Evolutionary conservation across 2,797 vertebrate species (phyloP).

Genomic region (Gallinago solitaria): DNA sequence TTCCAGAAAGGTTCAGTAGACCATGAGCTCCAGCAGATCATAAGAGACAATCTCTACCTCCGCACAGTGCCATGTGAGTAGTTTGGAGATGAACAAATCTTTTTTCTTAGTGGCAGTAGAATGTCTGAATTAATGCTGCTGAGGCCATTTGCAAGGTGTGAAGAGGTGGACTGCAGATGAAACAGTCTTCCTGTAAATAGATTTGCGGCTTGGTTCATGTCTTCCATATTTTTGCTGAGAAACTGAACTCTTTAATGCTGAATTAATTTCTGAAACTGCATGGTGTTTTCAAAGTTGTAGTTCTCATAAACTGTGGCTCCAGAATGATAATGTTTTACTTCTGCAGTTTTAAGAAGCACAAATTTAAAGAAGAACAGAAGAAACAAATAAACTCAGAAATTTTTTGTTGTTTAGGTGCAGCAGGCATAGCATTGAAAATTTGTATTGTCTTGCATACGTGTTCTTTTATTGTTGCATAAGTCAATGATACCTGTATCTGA

Average conservation of each 20-base stretch:
- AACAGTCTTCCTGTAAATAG: background rate
- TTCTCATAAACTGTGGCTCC: background rate
- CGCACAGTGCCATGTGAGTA: slow-evolving; percentile 98
- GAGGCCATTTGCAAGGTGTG: background rate
- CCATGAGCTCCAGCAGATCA: slow-evolving; percentile 98
- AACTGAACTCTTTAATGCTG: background rate
- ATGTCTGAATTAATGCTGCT: background rate
- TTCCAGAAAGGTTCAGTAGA: slow-evolving; percentile 99
- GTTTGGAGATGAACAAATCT: background rate
- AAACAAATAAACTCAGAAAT: background rate
- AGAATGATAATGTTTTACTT: background rate
- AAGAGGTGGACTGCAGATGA: background rate
- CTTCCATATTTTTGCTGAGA: background rate
- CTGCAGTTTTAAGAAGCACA: background rate
- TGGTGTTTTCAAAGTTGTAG: background rate
- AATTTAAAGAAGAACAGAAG: background rate
- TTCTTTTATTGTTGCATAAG: background rate
- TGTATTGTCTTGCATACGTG: accelerated
- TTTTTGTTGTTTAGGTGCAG: background rate
- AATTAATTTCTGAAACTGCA: background rate
- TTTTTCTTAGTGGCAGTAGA: background rate
- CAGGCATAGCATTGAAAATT: background rate
- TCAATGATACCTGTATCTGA: background rate
- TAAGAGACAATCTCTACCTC: slow-evolving; percentile 99
- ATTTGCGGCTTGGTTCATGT: background rate